These are phyloP conservation scores for Drosophila sp. DNA, from an alignment of 1,140 invertebrate species.

Conservation along the genomic window DNA sequence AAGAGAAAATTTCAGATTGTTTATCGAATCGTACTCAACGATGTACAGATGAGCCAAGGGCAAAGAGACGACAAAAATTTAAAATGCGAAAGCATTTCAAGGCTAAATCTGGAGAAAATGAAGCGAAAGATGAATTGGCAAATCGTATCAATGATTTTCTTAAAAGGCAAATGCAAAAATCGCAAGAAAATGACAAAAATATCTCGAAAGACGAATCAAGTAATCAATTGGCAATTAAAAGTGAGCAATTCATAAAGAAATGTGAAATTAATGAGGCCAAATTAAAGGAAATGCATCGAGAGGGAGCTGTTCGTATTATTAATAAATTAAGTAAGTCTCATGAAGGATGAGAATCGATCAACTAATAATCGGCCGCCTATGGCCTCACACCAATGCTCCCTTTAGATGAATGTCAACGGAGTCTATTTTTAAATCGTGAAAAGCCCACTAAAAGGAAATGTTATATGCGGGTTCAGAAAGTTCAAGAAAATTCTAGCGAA, in stretches of 20 bases:
- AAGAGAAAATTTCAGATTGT: neutral
- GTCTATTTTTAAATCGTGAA: neutral
- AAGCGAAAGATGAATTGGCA: neutral
- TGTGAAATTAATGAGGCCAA: neutral
- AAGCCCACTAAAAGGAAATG: neutral
- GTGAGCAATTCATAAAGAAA: neutral
- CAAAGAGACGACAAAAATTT: neutral
- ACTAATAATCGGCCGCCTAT: neutral
- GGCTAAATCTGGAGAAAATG: neutral
- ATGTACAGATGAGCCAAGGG: neutral
- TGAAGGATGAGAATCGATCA: neutral
- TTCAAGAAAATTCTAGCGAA: neutral
- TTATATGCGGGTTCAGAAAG: neutral
- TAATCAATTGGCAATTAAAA: neutral
- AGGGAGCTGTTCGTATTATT: neutral
- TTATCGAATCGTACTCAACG: neutral
- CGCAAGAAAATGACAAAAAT: neutral
- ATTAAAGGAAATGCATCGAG: neutral
- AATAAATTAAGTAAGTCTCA: neutral
- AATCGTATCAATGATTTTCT: neutral
- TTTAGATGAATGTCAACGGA: neutral
- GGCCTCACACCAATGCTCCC: neutral
- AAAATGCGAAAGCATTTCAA: neutral
- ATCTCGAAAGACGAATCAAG: neutral
- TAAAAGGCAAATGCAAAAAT: neutral